A percentile compares a stretch with the other conserved stretches of the same genome.
These are phyloP conservation scores for Bibio marci DNA, from an alignment of 2,888 invertebrate genomes.

Conservation along the genomic window DNA sequence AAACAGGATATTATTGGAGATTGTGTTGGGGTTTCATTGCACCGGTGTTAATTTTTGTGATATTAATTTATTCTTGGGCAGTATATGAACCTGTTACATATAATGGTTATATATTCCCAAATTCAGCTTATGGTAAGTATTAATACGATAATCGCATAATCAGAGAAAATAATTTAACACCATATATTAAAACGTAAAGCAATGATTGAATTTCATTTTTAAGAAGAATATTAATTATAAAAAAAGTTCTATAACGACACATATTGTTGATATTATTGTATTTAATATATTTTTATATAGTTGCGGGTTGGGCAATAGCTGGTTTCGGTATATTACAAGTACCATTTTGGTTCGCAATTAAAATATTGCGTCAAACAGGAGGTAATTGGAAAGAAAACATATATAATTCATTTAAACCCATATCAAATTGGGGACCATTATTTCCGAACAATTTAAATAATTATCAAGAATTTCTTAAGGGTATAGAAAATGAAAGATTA, in stretches of 20 bases:
- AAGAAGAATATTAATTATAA: not conserved
- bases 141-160: too few species aligned
- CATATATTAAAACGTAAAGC: too few species aligned
- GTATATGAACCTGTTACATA: constrained; percentile 42
- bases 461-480: constrained; percentile 29
- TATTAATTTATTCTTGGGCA: constrained; percentile 51
- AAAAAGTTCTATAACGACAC: too few species aligned
- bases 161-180: too few species aligned
- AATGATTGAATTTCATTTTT: too few species aligned
- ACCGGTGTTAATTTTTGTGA: constrained; percentile 48
- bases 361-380: constrained; percentile 21
- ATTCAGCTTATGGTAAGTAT: constrained; percentile 39
- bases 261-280: too few species aligned
- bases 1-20: constrained; percentile 58
- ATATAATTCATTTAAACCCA: constrained; percentile 29
- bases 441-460: constrained; percentile 31
- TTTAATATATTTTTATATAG: too few species aligned
- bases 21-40: constrained; percentile 61
- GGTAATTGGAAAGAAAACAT: constrained; percentile 21
- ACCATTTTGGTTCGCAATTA: constrained; percentile 25
- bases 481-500: too few species aligned
- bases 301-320: constrained; percentile 33
- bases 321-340: constrained; percentile 33
- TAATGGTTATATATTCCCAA: constrained; percentile 39
- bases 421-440: constrained; percentile 38